Percentiles rank a stretch among this genome's conserved stretches.
Evolutionary conservation across 1,140 invertebrate species (phyloP).

Genomic region (Camponotus floridanus): DNA sequence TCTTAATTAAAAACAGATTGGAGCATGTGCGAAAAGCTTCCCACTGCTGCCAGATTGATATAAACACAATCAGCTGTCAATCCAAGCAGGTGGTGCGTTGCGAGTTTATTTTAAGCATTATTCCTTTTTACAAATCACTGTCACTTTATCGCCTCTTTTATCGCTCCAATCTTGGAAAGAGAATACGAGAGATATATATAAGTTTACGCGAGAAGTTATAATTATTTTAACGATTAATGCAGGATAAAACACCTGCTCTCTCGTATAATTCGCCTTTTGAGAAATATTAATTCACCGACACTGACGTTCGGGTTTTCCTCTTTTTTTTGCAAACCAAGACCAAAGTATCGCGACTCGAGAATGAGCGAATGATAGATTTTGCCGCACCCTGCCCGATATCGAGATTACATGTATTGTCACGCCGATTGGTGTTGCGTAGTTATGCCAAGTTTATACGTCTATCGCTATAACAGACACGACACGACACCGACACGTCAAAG

Average conservation of each 20-base stretch:
- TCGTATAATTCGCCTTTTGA: neutral
- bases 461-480: constrained; percentile 46
- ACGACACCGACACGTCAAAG: constrained; percentile 30
- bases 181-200: neutral
- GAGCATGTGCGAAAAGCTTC: constrained; percentile 32
- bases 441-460: constrained; percentile 55
- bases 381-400: constrained; percentile 33
- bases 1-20: constrained; percentile 48
- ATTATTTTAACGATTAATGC: constrained; percentile 11
- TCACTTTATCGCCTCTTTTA: neutral
- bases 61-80: constrained; percentile 32
- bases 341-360: constrained; percentile 3
- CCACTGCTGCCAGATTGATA: constrained; percentile 27
- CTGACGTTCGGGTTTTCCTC: neutral
- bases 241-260: constrained; percentile 16
- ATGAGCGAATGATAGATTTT: constrained; percentile 43
- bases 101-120: constrained; percentile 17
- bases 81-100: constrained; percentile 33
- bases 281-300: constrained; percentile 7
- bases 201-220: neutral
- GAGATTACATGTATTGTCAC: constrained; percentile 45
- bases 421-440: constrained; percentile 34
- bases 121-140: constrained; percentile 21
- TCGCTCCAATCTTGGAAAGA: neutral
- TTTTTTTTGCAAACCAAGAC: neutral